Evolutionary conservation across 2,113 vertebrate genomes (phyloP), one percentile per base, ranked within the genome.

Genomic region (Stercorarius parasiticus): DNA sequence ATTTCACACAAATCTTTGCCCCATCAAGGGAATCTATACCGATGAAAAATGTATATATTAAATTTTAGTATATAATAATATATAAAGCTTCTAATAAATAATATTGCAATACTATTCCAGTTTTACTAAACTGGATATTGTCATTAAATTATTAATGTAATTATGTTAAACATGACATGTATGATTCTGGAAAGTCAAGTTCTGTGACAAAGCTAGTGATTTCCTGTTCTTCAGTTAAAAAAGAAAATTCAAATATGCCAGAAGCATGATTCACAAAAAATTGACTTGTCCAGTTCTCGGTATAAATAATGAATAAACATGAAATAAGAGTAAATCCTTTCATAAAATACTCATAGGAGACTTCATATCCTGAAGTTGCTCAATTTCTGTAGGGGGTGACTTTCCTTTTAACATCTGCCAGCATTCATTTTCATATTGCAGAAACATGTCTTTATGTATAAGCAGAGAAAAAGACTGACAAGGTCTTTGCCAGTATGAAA

Each of bases 391-490:
- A 36, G 22, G 43, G 64, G 34, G 6, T 77, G 69, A 83, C 61
- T 82, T 93, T 86, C 32, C 2, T 93, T 90, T 94, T 88, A 94
- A 72, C 77, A 82, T 84, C 76, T 93, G 84, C 74, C 82, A 96
- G 65, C 47, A 67, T 92, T 78, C 59, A 62, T 55, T 78, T 82
- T 88, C 82, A 52, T 62, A 67, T 10, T 67, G 40, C 74, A 76
- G 71, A 92, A 90, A 78, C 26, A 52, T 56, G 80, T 94, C 92
- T 94, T 95, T 95, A 95, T 94, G 90, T 58, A 94, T 84, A 87
- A 93, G 67, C 49, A 90, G 19, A 76, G n/a, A 61, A 81, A 91
- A 77, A 72, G 69, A 90, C 70, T 91, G 82, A 79, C 86, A 90
- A 78, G 36, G n/a, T 80, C 64, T 90, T 71, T 86, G 62, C 62